A percentile compares a stretch with the other conserved stretches of the same genome.
Evolutionary conservation across 2,888 invertebrate genomes (phyloP).

Genomic region (Nycteola revayana): DNA sequence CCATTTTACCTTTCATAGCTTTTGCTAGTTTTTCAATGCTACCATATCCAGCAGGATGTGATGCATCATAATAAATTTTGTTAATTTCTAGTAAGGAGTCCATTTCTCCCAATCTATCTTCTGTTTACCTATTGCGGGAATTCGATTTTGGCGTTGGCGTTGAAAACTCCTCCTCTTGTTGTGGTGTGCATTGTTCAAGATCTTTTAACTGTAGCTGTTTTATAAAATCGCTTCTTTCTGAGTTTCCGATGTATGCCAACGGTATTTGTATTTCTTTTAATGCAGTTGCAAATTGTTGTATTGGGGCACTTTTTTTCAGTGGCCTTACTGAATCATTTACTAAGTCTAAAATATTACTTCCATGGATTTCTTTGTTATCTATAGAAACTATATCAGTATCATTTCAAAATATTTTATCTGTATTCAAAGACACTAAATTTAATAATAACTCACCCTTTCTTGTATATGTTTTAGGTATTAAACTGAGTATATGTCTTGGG

Average conservation of each 20-base stretch:
- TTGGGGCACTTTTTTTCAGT: conserved; percentile 27
- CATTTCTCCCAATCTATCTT: conserved; percentile 34
- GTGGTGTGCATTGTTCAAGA: not conserved
- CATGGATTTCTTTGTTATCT: conserved; percentile 20
- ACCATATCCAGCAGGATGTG: conserved; percentile 12
- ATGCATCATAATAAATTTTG: conserved; percentile 1
- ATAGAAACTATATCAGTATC: conserved; percentile 23
- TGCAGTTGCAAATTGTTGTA: conserved; percentile 20
- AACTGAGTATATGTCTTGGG: conserved; percentile 7
- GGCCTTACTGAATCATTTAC: conserved; percentile 31
- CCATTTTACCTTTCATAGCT: conserved; percentile 24
- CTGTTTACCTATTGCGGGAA: too few relatives aligned
- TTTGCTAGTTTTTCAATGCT: conserved; percentile 14
- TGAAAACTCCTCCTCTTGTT: conserved; percentile 1
- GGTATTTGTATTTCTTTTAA: conserved; percentile 29
- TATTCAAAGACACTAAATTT: not conserved
- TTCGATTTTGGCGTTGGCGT: conserved; percentile 1
- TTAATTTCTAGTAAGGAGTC: conserved; percentile 29
- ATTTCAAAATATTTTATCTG: conserved; percentile 12
- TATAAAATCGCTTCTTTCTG: conserved; percentile 19
- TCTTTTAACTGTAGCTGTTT: not conserved
- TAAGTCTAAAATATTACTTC: conserved; percentile 35
- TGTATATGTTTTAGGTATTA: conserved; percentile 13
- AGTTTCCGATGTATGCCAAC: conserved; percentile 29
- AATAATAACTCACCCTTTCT: conserved; percentile 24